phyloP scores from a whole-genome alignment of 2,113 vertebrate species.

The Machaerirhynchus nigripectus region DNA sequence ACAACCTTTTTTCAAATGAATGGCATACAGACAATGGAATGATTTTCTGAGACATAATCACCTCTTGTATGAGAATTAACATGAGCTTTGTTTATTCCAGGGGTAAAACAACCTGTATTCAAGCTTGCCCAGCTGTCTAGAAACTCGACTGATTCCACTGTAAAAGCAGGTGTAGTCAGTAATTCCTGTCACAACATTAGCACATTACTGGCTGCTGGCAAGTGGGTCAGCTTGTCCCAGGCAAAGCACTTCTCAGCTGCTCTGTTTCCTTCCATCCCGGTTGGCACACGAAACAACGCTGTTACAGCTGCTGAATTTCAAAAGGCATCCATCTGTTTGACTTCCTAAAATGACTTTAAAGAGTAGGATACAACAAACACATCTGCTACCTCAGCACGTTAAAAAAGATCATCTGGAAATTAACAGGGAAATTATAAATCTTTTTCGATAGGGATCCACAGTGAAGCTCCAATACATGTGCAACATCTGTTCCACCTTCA shows the following conservation, averaged over 20 bases:
- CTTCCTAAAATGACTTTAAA: slow-evolving; percentile 18
- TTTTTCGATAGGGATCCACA: background rate
- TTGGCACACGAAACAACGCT: background rate
- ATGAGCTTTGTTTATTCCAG: background rate
- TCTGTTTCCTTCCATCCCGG: background rate
- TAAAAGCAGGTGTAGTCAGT: background rate
- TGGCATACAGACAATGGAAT: background rate
- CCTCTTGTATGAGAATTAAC: background rate
- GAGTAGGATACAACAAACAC: slow-evolving; percentile 7
- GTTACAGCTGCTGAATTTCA: slow-evolving; percentile 3
- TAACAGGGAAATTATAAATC: background rate
- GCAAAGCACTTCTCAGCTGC: background rate
- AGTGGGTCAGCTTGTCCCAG: background rate
- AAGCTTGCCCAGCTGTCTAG: background rate
- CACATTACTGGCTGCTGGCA: background rate
- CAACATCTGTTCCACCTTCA: background rate
- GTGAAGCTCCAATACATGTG: background rate
- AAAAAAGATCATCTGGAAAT: slow-evolving; percentile 37
- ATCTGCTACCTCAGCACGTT: slow-evolving; percentile 22
- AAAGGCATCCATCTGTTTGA: slow-evolving; percentile 30
- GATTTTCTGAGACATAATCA: background rate
- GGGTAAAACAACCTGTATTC: background rate
- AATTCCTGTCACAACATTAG: background rate
- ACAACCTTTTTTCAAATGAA: background rate
- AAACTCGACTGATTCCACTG: background rate